phyloP scores from a whole-genome alignment of 2,888 invertebrate genomes.

The Dusona sp. region DNA sequence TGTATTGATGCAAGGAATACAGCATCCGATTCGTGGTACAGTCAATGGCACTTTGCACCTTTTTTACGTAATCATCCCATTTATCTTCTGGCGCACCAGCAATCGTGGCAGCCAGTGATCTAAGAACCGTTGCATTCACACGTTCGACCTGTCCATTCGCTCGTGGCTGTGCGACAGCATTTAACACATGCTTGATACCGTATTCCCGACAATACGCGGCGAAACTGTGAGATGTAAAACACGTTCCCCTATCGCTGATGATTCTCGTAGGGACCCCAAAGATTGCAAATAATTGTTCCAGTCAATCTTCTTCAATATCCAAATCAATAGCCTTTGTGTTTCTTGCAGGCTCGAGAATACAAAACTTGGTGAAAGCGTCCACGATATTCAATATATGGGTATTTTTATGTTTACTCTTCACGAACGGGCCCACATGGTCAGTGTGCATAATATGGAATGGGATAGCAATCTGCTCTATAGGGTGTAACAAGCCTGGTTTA shows the following conservation, averaged over 20 bases:
- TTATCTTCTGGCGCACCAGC: constrained; percentile 63
- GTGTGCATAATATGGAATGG: constrained; percentile 83
- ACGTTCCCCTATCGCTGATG: constrained; percentile 79
- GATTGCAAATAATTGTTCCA: constrained; percentile 74
- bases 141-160: constrained; percentile 81
- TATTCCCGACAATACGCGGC: constrained; percentile 76
- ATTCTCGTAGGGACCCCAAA: constrained; percentile 76
- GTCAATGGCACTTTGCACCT: constrained; percentile 61
- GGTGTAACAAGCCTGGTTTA: constrained; percentile 79
- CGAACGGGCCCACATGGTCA: constrained; percentile 83
- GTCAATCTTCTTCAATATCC: constrained; percentile 73
- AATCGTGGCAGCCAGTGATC: constrained; percentile 71
- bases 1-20: constrained; percentile 54
- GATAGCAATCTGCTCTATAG: constrained; percentile 79
- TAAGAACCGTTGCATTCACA: constrained; percentile 76
- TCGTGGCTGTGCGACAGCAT: constrained; percentile 77
- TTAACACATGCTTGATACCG: constrained; percentile 75
- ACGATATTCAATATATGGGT: constrained; percentile 77
- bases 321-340: constrained; percentile 75
- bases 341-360: constrained; percentile 76
- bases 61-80: constrained; percentile 74
- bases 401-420: constrained; percentile 75
- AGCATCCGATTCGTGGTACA: constrained; percentile 63
- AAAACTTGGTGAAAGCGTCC: constrained; percentile 81
- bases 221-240: constrained; percentile 79